Base-by-base conservation (phyloP, 2,888 invertebrate species). In the Plusia festucae region DNA sequence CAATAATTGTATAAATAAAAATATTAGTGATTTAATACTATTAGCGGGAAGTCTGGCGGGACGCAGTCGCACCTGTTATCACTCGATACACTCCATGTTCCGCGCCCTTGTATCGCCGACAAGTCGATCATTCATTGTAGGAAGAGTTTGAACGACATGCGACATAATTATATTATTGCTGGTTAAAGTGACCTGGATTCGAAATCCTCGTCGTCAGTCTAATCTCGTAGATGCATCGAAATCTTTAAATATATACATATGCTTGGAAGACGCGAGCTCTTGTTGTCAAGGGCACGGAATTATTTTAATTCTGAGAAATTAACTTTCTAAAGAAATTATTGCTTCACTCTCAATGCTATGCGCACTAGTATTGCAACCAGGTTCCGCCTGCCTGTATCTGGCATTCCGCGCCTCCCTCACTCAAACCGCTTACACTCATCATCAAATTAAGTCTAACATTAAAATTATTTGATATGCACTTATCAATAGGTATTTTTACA, bases 401-500 rank as follows among this genome's bases (percentile, higher is more conserved):
- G 72, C 73, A 78, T 73, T 72, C 79, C 81, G 73, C 79, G 80
- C 79, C 81, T 77, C 81, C 80, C 76, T 71, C 82, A 79, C 79
- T 79, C 84, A 78, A 70, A 81, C 80, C 82, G 81, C 76, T 84
- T 84, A 86, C 87, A 85, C 83, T 82, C 87, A 83, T 87, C 85
- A 87, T 84, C 84, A 90, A 91, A 91, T 91, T 92, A 93, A 85
- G 60, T 84, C 92, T 93, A 93, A 91, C 87, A 90, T 91, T 93
- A 93, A 87, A 91, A 91, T 91, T 93, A 93, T 86, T 89, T 94
- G 94, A 94, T 94, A 94, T 94, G 94, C 94, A 90, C 93, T 94
- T 93, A 94, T 88, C 84, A 89, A 89, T 92, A 92, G 84, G 84
- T 89, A 91, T 90, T 79, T 90, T 91, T 94, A 94, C 93, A 93